Base-by-base conservation (phyloP, 2,113 vertebrate species). In the Prunella himalayana region DNA sequence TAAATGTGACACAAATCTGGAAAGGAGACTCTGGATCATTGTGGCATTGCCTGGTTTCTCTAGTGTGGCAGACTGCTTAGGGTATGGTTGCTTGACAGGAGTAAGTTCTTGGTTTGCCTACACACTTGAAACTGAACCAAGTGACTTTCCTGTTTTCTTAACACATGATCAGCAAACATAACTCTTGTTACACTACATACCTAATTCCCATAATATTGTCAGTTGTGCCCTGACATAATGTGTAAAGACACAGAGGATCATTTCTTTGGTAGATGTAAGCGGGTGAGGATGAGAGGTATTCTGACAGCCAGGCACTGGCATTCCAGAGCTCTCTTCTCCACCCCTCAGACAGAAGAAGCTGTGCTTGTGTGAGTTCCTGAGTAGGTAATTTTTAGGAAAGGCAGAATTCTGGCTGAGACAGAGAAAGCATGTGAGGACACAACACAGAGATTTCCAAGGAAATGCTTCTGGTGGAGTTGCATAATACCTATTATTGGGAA, bases 121-220 rank as follows among this genome's bases (percentile, higher is more conserved):
- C 93, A 92, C 90, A 71, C 44, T 96, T 96, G 94, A 93, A 96
- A 93, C 60, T 5, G 65, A 94, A 92, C 69, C 92, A 94, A 95
- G 76, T 64, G 88, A 87, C 93, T 96, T 94, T 88, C 90, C 82
- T 97, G 90, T 96, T 95, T 96, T 90, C 90, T 78, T 95, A 70
- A 91, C 90, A 88, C 81, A 95, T 75, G 92, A 96, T 94, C 79
- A 92, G 94, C 92, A 96, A 96, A 88, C 86, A 90, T 30, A 94
- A 71, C 92, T 94, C 88, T 66, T 88, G 82, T 92, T 96, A 73
- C 92, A 63, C 76, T 75, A 83, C 88, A 96, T 88, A 81, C 47
- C 31, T 93, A 86, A 92, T 93, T 92, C 88, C 86, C 85, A 94
- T 93, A 93, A 95, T 91, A 95, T 81, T 95, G 90, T 95, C 82